Evolutionary conservation across 2,888 invertebrate species (phyloP), one percentile per base, ranked within the genome.

Genomic region (Drosophila vallismaia): DNA sequence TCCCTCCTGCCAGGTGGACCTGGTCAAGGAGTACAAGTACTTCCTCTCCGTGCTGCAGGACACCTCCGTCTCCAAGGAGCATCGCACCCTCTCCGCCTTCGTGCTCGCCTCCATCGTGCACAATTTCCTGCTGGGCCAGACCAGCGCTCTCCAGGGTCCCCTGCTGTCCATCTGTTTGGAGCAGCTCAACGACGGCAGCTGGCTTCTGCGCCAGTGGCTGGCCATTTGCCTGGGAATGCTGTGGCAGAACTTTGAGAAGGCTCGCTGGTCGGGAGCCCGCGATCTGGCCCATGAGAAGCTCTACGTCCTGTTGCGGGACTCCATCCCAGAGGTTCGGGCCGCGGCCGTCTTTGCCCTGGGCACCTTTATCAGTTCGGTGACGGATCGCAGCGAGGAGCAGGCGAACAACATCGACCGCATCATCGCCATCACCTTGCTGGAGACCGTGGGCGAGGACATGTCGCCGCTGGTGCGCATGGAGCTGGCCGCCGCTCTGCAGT

Each of bases 281-380:
- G 98, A 98, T 91, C 95, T 96, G 80, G 98, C 99, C n/a, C 98
- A 98, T 91, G 99, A 99, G 91, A 98, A 99, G 92, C 93, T 99
- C 9, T 96, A 95, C 89, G 94, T 93, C 50, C 92, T 98, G 74
- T 92, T 99, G 54, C 93, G 93, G 68, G 98, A 98, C 92, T 93
- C 94, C 2, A 94, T 95, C 46, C 97, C 99, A 0, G 98, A 99
- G 94, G 98, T 97, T 0, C 94, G 99, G 64, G 98, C 98, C 9
- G 97, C 98, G 1, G 96, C 97, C 48, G 98, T 98, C 4, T 98
- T 95, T 92, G 99, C 99, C 10, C 93, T 99, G 71, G 99, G 99
- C 73, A 96, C 98, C 24, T 98, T 98, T 92, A 95, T 98, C 84
- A 96, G 96, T 90, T 96, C 96, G 36, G 95, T 95, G 44, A 94